Conservation (phyloP, 2,113 vertebrate genomes). For the Xiphophorus hellerii region DNA sequence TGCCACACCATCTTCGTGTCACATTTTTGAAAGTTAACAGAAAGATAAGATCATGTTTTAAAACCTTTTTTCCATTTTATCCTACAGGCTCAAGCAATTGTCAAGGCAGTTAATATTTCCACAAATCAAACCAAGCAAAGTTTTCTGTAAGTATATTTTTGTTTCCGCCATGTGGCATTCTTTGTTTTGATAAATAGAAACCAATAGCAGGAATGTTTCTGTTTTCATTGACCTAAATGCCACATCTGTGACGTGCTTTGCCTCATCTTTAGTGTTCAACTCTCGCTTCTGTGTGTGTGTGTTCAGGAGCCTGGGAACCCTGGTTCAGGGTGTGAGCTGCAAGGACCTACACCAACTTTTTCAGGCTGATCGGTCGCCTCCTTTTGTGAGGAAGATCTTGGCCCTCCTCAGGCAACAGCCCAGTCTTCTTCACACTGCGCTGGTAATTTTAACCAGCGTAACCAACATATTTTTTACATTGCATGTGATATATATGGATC, state of each 20-base stretch:
- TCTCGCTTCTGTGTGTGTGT: constrained; percentile 4
- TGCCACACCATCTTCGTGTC: neutral
- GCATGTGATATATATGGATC: neutral
- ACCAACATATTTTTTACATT: neutral
- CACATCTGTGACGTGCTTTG: neutral
- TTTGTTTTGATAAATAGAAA: neutral
- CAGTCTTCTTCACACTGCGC: constrained; percentile 72
- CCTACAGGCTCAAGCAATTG: constrained; percentile 76
- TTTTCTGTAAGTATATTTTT: constrained; percentile 69
- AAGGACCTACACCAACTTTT: constrained; percentile 51
- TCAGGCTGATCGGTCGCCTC: constrained; percentile 3
- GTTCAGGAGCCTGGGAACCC: constrained; percentile 73
- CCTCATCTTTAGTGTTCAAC: neutral
- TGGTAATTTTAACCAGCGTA: constrained; percentile 63
- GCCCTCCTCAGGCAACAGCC: constrained; percentile 72
- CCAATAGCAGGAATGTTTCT: neutral
- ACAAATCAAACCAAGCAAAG: constrained; percentile 39
- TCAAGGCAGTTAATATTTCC: constrained; percentile 44
- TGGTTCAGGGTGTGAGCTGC: constrained; percentile 78
- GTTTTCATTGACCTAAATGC: neutral
- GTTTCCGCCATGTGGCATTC: neutral
- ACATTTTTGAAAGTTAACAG: neutral
- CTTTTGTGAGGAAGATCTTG: constrained; percentile 60
- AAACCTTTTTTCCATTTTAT: constrained; percentile 10
- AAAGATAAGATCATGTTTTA: neutral